Base-by-base conservation (phyloP, 2,113 vertebrate genomes). In the Chamaea fasciata region DNA sequence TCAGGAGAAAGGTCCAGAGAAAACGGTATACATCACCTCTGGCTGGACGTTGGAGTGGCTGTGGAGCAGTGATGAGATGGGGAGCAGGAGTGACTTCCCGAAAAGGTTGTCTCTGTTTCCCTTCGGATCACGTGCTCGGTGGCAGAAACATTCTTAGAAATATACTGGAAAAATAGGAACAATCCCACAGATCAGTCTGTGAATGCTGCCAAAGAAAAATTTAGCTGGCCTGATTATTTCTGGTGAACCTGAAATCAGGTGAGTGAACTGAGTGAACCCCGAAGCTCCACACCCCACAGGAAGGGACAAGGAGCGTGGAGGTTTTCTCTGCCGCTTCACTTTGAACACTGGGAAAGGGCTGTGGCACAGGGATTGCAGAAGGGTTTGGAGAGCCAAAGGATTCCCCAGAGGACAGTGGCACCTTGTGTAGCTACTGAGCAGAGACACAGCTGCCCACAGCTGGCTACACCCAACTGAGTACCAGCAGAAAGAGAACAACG, bases 41-140 rank as follows among this genome's bases (percentile, higher is more conserved):
- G 99, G 97, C 99, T 99, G 96, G 99, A 99, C 7, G 99, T 99
- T 96, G 99, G 99, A 53, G 98, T 99, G 94, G 98, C 98, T 74
- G 99, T 99, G 97, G 99, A 99, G 93, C 99, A 99, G 96, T 99
- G 99, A 97, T 99, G 99, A 76, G 99, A 99, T 21, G 99, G 99
- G 96, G 99, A 99, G 96, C 98, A 99, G 96, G 99, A 98, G 94
- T 98, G 99, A 96, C 99, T 99, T 97, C 98, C 99, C 0, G 99
- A 99, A 97, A 99, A 99, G 5, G 99, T 99, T 15, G 98, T 99
- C 95, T 99, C 99, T 33, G 98, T 98, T 96, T 98, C 98, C 87
- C 99, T 98, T 94, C 98, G 98, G 96, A 99, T 99, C 97, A 99
- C 98, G 1, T 99, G 98, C 88, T 99, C 99, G 1, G 99, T 99